phyloP scores from a whole-genome alignment of 2,797 vertebrate species.

The Euphonia xanthogaster region DNA sequence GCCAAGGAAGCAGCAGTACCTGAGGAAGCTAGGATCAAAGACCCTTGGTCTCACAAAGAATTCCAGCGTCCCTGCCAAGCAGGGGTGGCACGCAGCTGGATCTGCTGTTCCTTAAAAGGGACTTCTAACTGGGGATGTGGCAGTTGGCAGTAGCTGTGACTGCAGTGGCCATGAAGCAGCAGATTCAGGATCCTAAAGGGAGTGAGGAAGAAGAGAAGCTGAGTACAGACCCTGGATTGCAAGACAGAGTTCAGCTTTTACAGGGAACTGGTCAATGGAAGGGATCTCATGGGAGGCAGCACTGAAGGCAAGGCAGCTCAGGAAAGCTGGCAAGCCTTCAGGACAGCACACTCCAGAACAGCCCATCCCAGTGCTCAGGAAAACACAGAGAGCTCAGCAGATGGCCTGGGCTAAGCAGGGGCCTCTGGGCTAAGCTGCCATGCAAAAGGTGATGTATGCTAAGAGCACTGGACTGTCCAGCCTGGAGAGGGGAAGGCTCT shows the following conservation, averaged over 20 bases:
- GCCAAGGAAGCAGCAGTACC: not conserved
- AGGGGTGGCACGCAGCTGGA: not conserved
- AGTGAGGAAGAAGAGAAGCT: not conserved
- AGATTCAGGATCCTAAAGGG: not conserved
- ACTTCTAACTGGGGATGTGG: not conserved
- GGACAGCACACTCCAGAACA: not conserved
- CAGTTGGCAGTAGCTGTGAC: not conserved
- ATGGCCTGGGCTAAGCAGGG: not conserved
- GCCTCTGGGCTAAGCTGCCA: not conserved
- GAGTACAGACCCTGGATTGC: not conserved
- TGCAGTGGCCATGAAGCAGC: not conserved
- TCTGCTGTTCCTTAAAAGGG: not conserved
- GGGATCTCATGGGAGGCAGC: not conserved
- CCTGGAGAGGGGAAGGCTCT: not conserved
- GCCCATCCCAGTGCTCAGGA: not conserved
- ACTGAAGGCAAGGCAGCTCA: not conserved
- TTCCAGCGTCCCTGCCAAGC: not conserved
- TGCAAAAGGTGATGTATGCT: not conserved
- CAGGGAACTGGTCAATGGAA: not conserved
- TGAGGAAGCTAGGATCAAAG: not conserved
- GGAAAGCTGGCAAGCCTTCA: not conserved
- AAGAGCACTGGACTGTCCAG: not conserved
- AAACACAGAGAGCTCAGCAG: not conserved
- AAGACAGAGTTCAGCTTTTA: not conserved
- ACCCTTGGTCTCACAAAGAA: not conserved